Percentiles rank a stretch among this genome's conserved stretches.
Conservation (phyloP, 2,113 vertebrate genomes). For the Dipodomys stephensi region DNA sequence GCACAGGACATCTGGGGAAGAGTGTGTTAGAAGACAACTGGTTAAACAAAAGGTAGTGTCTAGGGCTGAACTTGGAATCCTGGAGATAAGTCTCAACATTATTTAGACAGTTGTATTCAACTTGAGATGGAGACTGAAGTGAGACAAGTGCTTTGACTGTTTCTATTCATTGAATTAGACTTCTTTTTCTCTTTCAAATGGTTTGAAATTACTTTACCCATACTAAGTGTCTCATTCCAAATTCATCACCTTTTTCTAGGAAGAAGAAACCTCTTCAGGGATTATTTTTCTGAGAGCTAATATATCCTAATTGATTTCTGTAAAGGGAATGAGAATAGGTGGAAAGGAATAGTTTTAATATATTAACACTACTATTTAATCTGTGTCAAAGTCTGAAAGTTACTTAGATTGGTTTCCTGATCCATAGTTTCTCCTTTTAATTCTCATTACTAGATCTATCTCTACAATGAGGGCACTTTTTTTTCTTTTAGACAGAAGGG, state of each 20-base stretch:
- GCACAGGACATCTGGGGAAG: not conserved
- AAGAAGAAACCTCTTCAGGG: not conserved
- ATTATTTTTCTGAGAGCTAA: constrained; percentile 50
- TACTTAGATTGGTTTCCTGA: not conserved
- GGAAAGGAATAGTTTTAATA: constrained; percentile 27
- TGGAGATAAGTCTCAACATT: not conserved
- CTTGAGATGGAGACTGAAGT: constrained; percentile 26
- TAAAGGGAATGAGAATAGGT: not conserved
- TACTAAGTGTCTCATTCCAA: not conserved
- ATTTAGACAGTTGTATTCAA: not conserved
- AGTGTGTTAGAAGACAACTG: not conserved
- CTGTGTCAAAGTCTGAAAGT: constrained; percentile 41
- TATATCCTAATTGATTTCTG: not conserved
- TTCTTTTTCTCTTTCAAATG: constrained; percentile 18
- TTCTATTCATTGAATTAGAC: constrained; percentile 43
- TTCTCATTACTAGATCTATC: not conserved
- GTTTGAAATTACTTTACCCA: constrained; percentile 34
- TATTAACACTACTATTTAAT: constrained; percentile 42
- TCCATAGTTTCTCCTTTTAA: constrained; percentile 41
- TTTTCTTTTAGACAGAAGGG: constrained; percentile 38
- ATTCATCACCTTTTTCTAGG: not conserved
- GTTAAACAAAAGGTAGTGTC: not conserved
- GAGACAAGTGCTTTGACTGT: constrained; percentile 31
- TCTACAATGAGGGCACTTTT: not conserved
- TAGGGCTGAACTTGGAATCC: not conserved